These are phyloP conservation scores for Xestia rhomboidea DNA, from an alignment of 2,888 invertebrate genomes.

Conservation along the genomic window DNA sequence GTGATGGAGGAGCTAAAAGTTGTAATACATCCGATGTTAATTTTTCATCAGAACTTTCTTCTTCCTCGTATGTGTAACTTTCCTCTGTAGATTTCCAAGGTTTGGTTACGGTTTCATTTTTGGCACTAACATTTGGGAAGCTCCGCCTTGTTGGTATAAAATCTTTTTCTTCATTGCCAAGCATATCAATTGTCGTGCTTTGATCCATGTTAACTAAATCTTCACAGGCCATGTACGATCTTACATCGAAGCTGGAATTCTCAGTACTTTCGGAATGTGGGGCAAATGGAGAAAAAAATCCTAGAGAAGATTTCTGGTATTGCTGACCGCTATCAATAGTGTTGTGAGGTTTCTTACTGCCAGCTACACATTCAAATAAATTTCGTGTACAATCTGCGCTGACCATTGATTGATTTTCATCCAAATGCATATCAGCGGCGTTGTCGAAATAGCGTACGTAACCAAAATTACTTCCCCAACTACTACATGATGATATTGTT, in stretches of 20 bases:
- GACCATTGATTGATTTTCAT: slow-evolving; percentile 71
- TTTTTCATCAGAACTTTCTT: slow-evolving; percentile 71
- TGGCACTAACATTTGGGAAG: slow-evolving; percentile 92
- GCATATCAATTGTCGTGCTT: slow-evolving; percentile 88
- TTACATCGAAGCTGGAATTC: slow-evolving; percentile 90
- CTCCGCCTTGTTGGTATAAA: slow-evolving; percentile 91
- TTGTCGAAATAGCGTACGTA: slow-evolving; percentile 92
- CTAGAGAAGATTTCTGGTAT: slow-evolving; percentile 69
- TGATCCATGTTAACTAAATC: slow-evolving; percentile 92
- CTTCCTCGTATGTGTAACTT: slow-evolving; percentile 75
- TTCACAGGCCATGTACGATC: slow-evolving; percentile 92
- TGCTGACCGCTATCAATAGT: slow-evolving; percentile 66
- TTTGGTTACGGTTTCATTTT: slow-evolving; percentile 80
- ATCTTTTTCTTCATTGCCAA: slow-evolving; percentile 80
- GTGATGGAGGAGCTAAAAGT: slow-evolving; percentile 85
- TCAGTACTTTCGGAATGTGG: slow-evolving; percentile 92
- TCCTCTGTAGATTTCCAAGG: slow-evolving; percentile 88
- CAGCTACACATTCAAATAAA: slow-evolving; percentile 77
- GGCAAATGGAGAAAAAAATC: slow-evolving; percentile 70
- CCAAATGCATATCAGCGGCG: slow-evolving; percentile 84
- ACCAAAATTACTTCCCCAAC: slow-evolving; percentile 92
- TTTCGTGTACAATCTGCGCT: slow-evolving; percentile 86
- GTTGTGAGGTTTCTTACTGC: slow-evolving; percentile 63
- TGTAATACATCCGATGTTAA: slow-evolving; percentile 77
- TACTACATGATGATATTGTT: slow-evolving; percentile 88